A percentile compares a stretch with the other conserved stretches of the same genome.
phyloP scores from a whole-genome alignment of 2,113 vertebrate species.

The Myocastor coypus region DNA sequence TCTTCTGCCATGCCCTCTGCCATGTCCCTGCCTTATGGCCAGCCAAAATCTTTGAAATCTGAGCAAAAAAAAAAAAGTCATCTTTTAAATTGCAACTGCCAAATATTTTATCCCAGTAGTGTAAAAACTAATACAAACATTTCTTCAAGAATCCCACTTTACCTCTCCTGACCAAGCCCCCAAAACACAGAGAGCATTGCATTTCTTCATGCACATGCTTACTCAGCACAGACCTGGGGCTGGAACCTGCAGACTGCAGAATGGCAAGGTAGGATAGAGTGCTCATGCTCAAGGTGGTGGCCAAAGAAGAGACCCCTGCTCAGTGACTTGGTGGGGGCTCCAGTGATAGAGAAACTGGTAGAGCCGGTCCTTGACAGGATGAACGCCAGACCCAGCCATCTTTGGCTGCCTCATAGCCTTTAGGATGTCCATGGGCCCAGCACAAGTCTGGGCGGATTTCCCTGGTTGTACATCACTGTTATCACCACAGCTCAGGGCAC shows the following conservation, averaged over 20 bases:
- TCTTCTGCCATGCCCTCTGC: background rate
- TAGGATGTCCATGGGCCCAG: background rate
- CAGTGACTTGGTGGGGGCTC: background rate
- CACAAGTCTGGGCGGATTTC: background rate
- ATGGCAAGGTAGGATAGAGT: background rate
- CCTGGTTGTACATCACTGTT: background rate
- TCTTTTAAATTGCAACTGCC: background rate
- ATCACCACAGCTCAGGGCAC: too few species aligned
- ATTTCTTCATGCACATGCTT: background rate
- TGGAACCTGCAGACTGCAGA: background rate
- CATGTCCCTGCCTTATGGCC: background rate
- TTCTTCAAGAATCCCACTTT: background rate
- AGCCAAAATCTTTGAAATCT: background rate
- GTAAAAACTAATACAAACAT: background rate
- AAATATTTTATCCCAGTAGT: background rate
- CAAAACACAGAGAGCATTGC: background rate
- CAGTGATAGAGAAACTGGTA: background rate
- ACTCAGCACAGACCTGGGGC: accelerated
- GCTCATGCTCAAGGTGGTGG: background rate
- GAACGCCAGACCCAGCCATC: background rate
- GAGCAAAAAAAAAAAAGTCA: background rate
- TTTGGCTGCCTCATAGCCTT: background rate
- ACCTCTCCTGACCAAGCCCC: background rate
- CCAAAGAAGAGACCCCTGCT: background rate
- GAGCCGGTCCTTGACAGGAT: background rate